Conservation (phyloP, 2,113 vertebrate species). For the Perca flavescens region DNA sequence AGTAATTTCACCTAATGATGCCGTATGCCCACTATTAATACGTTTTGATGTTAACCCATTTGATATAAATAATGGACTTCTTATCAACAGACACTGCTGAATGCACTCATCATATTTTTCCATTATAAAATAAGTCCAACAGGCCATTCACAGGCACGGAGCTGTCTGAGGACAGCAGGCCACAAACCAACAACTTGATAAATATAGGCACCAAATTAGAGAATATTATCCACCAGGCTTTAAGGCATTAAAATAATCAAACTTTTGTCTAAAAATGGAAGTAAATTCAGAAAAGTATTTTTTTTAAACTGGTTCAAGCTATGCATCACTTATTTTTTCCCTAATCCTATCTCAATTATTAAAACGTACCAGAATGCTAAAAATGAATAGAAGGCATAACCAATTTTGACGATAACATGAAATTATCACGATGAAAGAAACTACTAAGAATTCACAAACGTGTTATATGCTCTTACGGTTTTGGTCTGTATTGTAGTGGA, state of each 20-base stretch:
- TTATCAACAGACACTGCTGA: conserved; percentile 9
- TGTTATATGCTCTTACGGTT: neutral
- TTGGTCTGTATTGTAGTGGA: neutral
- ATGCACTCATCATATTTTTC: neutral
- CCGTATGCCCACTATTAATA: neutral
- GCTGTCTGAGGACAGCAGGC: neutral
- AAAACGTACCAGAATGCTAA: neutral
- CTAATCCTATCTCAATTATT: neutral
- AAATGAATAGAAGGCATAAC: neutral
- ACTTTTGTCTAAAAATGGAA: neutral
- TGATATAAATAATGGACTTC: conserved; percentile 34
- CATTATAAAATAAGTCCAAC: conserved; percentile 13
- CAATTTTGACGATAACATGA: neutral
- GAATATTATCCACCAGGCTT: neutral
- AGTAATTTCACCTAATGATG: conserved; percentile 3
- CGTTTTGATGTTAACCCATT: neutral
- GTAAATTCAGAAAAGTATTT: neutral
- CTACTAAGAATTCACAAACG: neutral
- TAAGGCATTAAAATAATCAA: neutral
- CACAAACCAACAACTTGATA: neutral
- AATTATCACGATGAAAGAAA: neutral
- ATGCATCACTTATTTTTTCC: neutral
- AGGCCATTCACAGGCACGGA: neutral
- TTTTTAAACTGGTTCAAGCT: neutral
- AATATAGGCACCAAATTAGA: neutral